phyloP scores from a whole-genome alignment of 2,113 vertebrate species.

The Lipophrys pholis region DNA sequence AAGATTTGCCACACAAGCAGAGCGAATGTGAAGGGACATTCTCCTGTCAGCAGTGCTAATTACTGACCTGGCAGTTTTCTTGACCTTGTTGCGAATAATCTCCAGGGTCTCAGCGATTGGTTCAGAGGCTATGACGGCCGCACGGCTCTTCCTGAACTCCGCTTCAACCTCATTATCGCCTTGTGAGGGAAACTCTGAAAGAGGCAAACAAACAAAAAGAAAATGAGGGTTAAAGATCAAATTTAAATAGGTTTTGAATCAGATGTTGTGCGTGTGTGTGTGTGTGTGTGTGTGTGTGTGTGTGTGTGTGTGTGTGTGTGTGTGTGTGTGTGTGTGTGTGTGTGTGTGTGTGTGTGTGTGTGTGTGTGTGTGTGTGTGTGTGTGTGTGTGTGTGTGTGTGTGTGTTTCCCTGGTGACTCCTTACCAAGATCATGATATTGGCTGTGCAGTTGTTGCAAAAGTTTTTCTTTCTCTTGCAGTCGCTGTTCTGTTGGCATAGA shows the following conservation, averaged over 20 bases:
- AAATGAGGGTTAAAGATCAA: constrained; percentile 13
- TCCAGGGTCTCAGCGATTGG: constrained; percentile 72
- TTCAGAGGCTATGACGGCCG: constrained; percentile 81
- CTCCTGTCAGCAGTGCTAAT: background rate
- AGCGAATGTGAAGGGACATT: background rate
- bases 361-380: no score
- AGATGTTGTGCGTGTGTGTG: no score
- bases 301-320: no score
- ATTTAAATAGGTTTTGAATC: background rate
- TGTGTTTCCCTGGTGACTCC: background rate
- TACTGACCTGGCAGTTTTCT: constrained; percentile 78
- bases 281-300: background rate
- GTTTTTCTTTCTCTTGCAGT: constrained; percentile 80
- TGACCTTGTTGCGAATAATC: constrained; percentile 63
- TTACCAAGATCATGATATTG: constrained; percentile 77
- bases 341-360: no score
- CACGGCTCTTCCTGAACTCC: constrained; percentile 71
- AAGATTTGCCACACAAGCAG: background rate
- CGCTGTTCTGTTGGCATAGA: constrained; percentile 64
- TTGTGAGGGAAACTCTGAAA: constrained; percentile 66
- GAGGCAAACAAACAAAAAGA: constrained; percentile 7
- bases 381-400: background rate
- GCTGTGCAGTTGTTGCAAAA: constrained; percentile 75
- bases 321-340: no score
- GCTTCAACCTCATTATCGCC: constrained; percentile 60